Conservation (phyloP, 2,113 vertebrate species). For the Vicugna pacos region DNA sequence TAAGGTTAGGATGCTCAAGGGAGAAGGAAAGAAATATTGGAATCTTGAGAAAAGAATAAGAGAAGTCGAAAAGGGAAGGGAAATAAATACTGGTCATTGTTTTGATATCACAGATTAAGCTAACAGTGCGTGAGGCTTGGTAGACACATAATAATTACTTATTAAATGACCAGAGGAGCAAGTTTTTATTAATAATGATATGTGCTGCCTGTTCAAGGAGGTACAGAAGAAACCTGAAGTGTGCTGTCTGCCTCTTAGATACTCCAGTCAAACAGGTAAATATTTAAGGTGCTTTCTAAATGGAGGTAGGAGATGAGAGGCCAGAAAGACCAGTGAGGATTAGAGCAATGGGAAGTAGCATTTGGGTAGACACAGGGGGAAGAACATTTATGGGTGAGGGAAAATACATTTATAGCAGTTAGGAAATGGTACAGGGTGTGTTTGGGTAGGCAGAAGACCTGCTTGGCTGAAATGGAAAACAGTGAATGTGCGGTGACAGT, state of each 20-base stretch:
- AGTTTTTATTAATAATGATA: background rate
- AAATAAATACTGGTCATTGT: background rate
- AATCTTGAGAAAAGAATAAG: background rate
- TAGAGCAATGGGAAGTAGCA: background rate
- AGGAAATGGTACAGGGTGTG: background rate
- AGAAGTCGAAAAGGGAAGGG: background rate
- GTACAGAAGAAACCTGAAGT: background rate
- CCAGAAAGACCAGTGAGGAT: background rate
- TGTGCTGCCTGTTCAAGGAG: background rate
- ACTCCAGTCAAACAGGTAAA: background rate
- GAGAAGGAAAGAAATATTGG: background rate
- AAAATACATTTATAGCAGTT: background rate
- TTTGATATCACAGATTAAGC: background rate
- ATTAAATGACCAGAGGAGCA: constrained; percentile 9
- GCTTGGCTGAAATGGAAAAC: background rate
- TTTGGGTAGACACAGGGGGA: background rate
- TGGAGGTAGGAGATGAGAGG: background rate
- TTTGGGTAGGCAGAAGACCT: background rate
- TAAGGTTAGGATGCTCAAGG: background rate
- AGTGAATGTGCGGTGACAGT: background rate
- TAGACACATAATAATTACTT: background rate
- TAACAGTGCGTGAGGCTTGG: background rate
- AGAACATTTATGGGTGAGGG: background rate
- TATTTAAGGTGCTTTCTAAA: background rate
- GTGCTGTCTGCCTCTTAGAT: background rate